Evolutionary conservation across 2,113 vertebrate species (phyloP).

Genomic region (Vidua chalybeata): DNA sequence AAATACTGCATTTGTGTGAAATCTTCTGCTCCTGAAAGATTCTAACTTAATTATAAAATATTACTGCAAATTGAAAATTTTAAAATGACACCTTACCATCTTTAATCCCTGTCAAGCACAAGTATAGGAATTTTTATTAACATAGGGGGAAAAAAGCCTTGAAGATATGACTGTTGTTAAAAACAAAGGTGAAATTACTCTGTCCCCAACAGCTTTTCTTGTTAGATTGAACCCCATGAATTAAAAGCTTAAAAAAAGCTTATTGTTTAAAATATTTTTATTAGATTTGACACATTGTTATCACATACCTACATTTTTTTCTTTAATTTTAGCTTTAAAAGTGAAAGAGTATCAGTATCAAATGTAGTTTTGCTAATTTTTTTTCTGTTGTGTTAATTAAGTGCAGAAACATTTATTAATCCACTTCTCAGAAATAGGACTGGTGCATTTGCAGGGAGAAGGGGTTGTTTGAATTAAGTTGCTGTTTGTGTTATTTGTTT

Average conservation of each 20-base stretch:
- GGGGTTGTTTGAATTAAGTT: not conserved
- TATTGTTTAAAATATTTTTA: not conserved
- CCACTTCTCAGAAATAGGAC: not conserved
- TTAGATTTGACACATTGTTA: not conserved
- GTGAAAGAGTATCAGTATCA: not conserved
- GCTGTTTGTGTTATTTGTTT: not conserved
- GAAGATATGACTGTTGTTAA: not conserved
- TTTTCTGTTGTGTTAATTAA: not conserved
- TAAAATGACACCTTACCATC: not conserved
- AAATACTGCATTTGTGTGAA: not conserved
- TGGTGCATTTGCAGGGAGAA: not conserved
- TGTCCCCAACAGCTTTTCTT: not conserved
- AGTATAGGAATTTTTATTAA: not conserved
- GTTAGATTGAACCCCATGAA: not conserved
- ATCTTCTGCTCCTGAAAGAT: not conserved
- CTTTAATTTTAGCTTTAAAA: not conserved
- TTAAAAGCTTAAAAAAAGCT: too few species aligned
- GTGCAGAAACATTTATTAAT: not conserved
- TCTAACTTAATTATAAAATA: not conserved
- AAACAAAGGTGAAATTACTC: not conserved
- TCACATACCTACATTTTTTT: not conserved
- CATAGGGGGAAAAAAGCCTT: not conserved
- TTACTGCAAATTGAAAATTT: not conserved
- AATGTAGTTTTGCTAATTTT: not conserved
- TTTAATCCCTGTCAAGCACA: not conserved